Conservation (phyloP, 1,140 invertebrate genomes). For the Drosophila paulistorum region DNA sequence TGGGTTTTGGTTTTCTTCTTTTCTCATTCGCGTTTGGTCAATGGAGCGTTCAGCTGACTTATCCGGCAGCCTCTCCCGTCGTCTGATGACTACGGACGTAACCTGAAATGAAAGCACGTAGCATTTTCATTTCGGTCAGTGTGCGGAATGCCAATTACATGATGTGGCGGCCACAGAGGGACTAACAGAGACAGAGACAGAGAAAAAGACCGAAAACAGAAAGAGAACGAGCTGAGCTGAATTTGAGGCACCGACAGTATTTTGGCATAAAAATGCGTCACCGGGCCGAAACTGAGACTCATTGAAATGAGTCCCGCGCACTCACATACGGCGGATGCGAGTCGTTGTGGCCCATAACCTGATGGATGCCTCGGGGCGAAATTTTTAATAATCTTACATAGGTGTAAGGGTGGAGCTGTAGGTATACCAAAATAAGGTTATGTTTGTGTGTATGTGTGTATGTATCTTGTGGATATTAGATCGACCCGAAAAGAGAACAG, state of each 20-base stretch:
- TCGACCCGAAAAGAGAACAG: background rate
- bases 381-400: constrained; percentile 74
- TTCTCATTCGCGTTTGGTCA: constrained; percentile 57
- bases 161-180: constrained; percentile 50
- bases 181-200: background rate
- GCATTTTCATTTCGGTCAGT: constrained; percentile 80
- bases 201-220: constrained; percentile 4
- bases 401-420: constrained; percentile 1
- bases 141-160: constrained; percentile 80
- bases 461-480: background rate
- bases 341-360: constrained; percentile 26
- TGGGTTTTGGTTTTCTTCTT: background rate
- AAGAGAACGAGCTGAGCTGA: background rate
- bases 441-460: background rate
- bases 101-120: constrained; percentile 80
- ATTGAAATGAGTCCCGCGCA: constrained; percentile 72
- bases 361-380: constrained; percentile 72
- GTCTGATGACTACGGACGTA: constrained; percentile 29
- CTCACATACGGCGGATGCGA: constrained; percentile 32
- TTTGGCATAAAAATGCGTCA: constrained; percentile 13
- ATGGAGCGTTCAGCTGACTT: constrained; percentile 73
- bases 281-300: constrained; percentile 42
- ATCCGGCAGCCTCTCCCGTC: constrained; percentile 33
- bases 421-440: background rate
- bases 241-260: constrained; percentile 4